Evolutionary conservation across 2,888 invertebrate genomes (phyloP).

Genomic region (Bhutanitis thaidina): DNA sequence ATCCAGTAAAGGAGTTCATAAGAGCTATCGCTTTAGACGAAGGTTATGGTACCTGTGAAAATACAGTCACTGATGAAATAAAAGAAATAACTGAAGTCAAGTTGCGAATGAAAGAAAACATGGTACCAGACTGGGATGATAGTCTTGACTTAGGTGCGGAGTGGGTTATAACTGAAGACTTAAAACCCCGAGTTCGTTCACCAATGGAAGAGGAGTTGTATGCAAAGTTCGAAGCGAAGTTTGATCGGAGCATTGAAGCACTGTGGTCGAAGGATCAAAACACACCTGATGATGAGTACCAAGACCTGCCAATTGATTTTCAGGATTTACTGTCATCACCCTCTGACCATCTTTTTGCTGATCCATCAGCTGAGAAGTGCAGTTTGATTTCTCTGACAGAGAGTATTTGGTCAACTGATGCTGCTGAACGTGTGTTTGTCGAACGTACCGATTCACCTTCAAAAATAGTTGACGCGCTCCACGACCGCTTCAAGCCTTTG

Average conservation of each 20-base stretch:
- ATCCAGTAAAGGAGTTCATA: slow-evolving; percentile 72
- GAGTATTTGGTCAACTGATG: slow-evolving; percentile 55
- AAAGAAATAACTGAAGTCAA: slow-evolving; percentile 44
- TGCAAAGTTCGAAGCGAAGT: slow-evolving; percentile 83
- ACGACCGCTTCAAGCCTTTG: slow-evolving; percentile 50
- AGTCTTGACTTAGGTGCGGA: slow-evolving; percentile 50
- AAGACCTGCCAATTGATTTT: slow-evolving; percentile 82
- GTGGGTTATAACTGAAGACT: slow-evolving; percentile 57
- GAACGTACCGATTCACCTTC: slow-evolving; percentile 34
- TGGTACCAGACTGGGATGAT: slow-evolving; percentile 63
- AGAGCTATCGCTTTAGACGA: slow-evolving; percentile 70
- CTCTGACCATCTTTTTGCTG: slow-evolving; percentile 68
- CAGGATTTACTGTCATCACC: slow-evolving; percentile 80
- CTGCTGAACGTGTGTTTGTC: slow-evolving; percentile 32
- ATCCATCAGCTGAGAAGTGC: slow-evolving; percentile 58
- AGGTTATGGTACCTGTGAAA: slow-evolving; percentile 75
- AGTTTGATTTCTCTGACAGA: slow-evolving; percentile 54
- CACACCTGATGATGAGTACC: slow-evolving; percentile 77
- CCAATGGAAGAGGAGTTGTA: slow-evolving; percentile 75
- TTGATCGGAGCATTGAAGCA: slow-evolving; percentile 84
- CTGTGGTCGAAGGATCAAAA: slow-evolving; percentile 81
- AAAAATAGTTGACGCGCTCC: slow-evolving; percentile 44
- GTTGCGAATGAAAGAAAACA: slow-evolving; percentile 43
- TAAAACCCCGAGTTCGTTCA: slow-evolving; percentile 46
- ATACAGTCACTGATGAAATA: slow-evolving; percentile 64